Conservation (phyloP, 2,797 vertebrate genomes). For the Artibeus lituratus region DNA sequence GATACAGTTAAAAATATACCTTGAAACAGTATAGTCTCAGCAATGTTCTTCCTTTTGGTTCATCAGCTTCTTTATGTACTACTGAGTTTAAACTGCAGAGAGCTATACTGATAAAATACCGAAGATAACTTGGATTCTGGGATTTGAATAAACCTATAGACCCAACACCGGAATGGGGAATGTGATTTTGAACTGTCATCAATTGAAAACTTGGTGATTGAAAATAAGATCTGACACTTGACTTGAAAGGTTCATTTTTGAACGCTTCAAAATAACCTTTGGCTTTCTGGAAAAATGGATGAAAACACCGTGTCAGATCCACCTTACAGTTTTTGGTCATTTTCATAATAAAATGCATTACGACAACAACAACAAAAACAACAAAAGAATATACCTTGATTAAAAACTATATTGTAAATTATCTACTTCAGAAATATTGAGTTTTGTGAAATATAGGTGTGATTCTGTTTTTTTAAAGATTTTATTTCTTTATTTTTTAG, state of each 20-base stretch:
- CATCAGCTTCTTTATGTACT: constrained; percentile 92
- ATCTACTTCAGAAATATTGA: neutral
- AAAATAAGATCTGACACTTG: constrained; percentile 87
- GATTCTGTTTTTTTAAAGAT: neutral
- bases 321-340: constrained; percentile 92
- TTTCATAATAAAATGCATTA: constrained; percentile 98
- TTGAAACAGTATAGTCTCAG: constrained; percentile 77
- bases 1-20: constrained; percentile 5
- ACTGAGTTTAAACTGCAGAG: constrained; percentile 84
- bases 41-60: constrained; percentile 95
- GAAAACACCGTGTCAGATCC: constrained; percentile 95
- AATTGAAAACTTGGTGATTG: constrained; percentile 82
- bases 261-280: constrained; percentile 97
- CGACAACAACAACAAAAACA: no score
- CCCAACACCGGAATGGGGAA: constrained; percentile 77
- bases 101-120: constrained; percentile 85
- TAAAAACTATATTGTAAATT: neutral
- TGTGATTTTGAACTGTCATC: constrained; percentile 74
- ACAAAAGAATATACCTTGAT: neutral
- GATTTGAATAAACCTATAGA: constrained; percentile 86
- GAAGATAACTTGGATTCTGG: constrained; percentile 85
- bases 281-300: constrained; percentile 97
- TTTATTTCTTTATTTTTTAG: no score
- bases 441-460: neutral
- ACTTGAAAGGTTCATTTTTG: constrained; percentile 93